Evolutionary conservation across 1,140 invertebrate species (phyloP), one percentile per base, ranked within the genome.

Genomic region (Bombus huntii): DNA sequence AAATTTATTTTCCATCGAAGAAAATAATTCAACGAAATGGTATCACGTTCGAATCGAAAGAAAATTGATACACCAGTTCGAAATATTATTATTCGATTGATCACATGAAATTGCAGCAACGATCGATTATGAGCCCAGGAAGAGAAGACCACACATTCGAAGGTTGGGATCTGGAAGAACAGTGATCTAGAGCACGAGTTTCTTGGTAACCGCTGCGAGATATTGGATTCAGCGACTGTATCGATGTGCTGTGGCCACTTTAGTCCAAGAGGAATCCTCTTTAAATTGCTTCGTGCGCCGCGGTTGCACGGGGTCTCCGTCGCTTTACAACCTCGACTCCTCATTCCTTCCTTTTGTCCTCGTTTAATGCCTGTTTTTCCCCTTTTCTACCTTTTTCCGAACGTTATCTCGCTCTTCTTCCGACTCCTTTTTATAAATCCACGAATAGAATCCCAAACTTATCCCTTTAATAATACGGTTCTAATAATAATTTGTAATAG

Each of bases 121-220:
- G 34, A 28, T 42, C 73, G 59, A 83, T 70, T 78, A 84, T 42
- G 31, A 72, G 39, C 15, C 6, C 53, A 34, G 42, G 39, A 22
- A 22, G 42, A 79, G 59, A 42, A 37, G 66, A 57, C 47, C 15
- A 18, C 57, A 42, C n/a, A 31, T 42, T 78, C 44, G 13, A 31
- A 31, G 31, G n/a, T 22, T 37, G 39, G 39, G 10, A 47, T 37
- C 39, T 22, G 31, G 42, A 62, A 39, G 53, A 62, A 68, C 53
- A 62, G 39, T 62, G 83, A 83, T 71, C 65, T 57, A 77, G 65
- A 15, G 34, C 47, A 42, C 12, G 76, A 79, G 57, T 84, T 47
- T 72, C 47, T 57, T 44, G 66, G 83, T 77, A 84, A 84, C 83
- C 83, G 83, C 75, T 84, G 83, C 66, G 34, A 84, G 76, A 84